A percentile compares a stretch with the other conserved stretches of the same genome.
These are phyloP conservation scores for Drosophila formosana DNA, from an alignment of 2,888 invertebrate species.

Conservation along the genomic window DNA sequence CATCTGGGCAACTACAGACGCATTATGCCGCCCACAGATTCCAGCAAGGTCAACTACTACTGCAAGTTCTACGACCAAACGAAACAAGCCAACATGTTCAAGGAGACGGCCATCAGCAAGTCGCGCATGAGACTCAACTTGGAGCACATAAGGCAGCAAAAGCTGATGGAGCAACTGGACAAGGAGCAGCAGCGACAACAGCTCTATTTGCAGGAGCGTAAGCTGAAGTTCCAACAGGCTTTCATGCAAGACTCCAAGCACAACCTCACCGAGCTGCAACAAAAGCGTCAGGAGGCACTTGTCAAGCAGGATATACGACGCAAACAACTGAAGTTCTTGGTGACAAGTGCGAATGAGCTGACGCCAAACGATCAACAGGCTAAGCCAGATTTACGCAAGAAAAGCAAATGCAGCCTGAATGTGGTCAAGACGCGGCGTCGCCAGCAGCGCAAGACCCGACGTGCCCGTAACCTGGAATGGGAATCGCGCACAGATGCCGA, in stretches of 20 bases:
- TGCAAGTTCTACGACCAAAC: conserved; percentile 90
- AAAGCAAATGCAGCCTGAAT: conserved; percentile 13
- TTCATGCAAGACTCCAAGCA: neutral
- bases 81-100: conserved; percentile 88
- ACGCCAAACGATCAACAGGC: neutral
- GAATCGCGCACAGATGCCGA: conserved; percentile 58
- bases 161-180: conserved; percentile 15
- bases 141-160: conserved; percentile 68
- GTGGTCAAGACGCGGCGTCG: conserved; percentile 25
- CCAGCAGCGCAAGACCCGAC: conserved; percentile 18
- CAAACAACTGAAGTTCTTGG: conserved; percentile 29
- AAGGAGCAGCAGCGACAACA: neutral
- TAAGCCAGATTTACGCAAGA: neutral
- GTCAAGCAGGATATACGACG: conserved; percentile 31
- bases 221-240: neutral
- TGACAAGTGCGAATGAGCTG: neutral
- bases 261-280: conserved; percentile 4
- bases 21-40: conserved; percentile 88
- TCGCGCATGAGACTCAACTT: conserved; percentile 90
- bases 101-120: conserved; percentile 90
- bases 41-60: conserved; percentile 87
- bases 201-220: neutral
- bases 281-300: conserved; percentile 14
- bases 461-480: conserved; percentile 39
- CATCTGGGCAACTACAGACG: conserved; percentile 90